Evolutionary conservation across 1,140 invertebrate genomes (phyloP).

Genomic region (Scaptomyza graminum): DNA sequence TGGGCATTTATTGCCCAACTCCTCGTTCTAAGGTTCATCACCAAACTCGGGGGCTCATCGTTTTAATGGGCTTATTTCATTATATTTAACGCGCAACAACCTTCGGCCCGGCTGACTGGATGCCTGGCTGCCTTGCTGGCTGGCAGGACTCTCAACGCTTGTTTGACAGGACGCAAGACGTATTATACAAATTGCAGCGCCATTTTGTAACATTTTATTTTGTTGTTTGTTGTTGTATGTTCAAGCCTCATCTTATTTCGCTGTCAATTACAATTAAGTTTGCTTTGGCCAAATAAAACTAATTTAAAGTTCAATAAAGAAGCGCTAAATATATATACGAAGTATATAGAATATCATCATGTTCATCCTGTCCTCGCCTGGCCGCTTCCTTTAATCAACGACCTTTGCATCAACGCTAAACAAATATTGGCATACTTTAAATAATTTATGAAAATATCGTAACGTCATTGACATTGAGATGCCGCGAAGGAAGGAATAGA

Average conservation of each 20-base stretch:
- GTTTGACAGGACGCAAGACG: constrained; percentile 23
- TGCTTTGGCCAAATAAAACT: constrained; percentile 73
- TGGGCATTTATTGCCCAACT: not conserved
- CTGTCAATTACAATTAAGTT: constrained; percentile 53
- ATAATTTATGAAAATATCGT: constrained; percentile 73
- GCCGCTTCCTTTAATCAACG: constrained; percentile 54
- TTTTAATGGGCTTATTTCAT: constrained; percentile 82
- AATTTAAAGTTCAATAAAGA: constrained; percentile 82
- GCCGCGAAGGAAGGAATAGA: constrained; percentile 13
- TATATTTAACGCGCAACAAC: constrained; percentile 67
- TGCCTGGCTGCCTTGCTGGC: no score
- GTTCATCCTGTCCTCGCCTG: not conserved
- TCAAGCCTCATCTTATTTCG: constrained; percentile 32
- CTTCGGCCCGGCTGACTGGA: not conserved
- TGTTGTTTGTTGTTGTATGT: constrained; percentile 3
- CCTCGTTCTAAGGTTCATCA: not conserved
- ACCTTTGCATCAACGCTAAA: constrained; percentile 26
- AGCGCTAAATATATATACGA: constrained; percentile 45
- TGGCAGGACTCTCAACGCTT: not conserved
- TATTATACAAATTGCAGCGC: constrained; percentile 60
- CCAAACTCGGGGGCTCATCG: constrained; percentile 60
- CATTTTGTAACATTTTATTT: constrained; percentile 35
- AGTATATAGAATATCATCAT: constrained; percentile 32
- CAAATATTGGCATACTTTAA: constrained; percentile 68
- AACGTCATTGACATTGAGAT: constrained; percentile 29